Evolutionary conservation across 2,888 invertebrate genomes (phyloP).

Genomic region (Encarsia formosa): DNA sequence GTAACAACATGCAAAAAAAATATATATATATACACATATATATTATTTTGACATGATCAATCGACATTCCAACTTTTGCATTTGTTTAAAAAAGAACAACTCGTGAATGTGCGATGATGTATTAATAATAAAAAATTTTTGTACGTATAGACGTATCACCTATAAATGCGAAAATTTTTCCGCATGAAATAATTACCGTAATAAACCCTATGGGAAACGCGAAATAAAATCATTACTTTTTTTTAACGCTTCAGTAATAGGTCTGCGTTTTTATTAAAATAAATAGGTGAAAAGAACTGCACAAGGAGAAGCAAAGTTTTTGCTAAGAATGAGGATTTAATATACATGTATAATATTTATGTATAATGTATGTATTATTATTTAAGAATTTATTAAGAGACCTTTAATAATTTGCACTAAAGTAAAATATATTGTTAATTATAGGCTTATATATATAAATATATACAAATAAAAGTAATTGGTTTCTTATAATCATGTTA

Average conservation of each 20-base stretch:
- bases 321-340: slow-evolving; percentile 28
- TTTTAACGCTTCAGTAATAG: slow-evolving; percentile 20
- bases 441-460: slow-evolving; percentile 15
- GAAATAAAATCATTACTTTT: slow-evolving; percentile 20
- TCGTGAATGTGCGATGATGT: slow-evolving; percentile 24
- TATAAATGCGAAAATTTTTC: slow-evolving; percentile 28
- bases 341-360: slow-evolving; percentile 44
- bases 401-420: slow-evolving; percentile 31
- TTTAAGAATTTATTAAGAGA: slow-evolving; percentile 33
- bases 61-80: slow-evolving; percentile 33
- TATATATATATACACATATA: slow-evolving; percentile 8
- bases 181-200: slow-evolving; percentile 21
- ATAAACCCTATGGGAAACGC: slow-evolving; percentile 29
- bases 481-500: slow-evolving; percentile 27
- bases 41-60: slow-evolving; percentile 21
- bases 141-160: slow-evolving; percentile 28
- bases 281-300: slow-evolving; percentile 22
- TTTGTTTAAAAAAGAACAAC: slow-evolving; percentile 27
- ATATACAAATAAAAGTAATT: slow-evolving; percentile 14
- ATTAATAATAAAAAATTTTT: slow-evolving; percentile 28
- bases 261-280: slow-evolving; percentile 16
- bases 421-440: slow-evolving; percentile 23
- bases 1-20: slow-evolving; percentile 12
- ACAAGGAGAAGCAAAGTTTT: slow-evolving; percentile 22
- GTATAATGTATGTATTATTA: slow-evolving; percentile 40